Evolutionary conservation across 2,888 invertebrate species (phyloP).

Genomic region (Volucella inflata): DNA sequence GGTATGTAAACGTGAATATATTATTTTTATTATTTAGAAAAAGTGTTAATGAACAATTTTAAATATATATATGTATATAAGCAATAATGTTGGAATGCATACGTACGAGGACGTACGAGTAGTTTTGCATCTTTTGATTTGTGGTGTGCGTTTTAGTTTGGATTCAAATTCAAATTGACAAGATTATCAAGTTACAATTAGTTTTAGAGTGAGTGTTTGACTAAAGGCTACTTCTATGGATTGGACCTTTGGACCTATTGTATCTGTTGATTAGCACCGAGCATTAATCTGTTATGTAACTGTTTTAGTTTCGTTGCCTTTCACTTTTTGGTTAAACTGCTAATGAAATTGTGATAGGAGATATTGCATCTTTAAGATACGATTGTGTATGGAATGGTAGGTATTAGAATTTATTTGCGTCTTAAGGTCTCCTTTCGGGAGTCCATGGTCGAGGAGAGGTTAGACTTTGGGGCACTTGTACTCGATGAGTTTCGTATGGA

Average conservation of each 20-base stretch:
- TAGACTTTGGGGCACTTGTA: conserved; percentile 80
- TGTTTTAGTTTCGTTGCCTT: conserved; percentile 32
- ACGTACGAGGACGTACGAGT: too few species aligned
- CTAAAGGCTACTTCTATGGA: conserved; percentile 38
- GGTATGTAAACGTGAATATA: too few species aligned
- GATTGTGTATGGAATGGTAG: background rate
- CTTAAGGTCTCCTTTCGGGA: conserved; percentile 62
- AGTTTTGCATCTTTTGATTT: too few species aligned
- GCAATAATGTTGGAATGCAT: too few species aligned
- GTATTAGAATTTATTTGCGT: conserved; percentile 49
- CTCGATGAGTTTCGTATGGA: conserved; percentile 80
- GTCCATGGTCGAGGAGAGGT: conserved; percentile 79
- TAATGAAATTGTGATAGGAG: conserved; percentile 18
- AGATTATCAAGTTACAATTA: conserved; percentile 64
- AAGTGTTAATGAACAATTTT: too few species aligned
- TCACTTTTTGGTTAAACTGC: conserved; percentile 65
- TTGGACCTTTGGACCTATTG: too few species aligned
- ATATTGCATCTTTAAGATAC: background rate
- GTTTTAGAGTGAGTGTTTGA: conserved; percentile 45
- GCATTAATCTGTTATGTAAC: conserved; percentile 31
- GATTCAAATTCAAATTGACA: conserved; percentile 21
- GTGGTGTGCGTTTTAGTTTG: too few species aligned
- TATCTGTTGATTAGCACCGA: conserved; percentile 64
- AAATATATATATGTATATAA: too few species aligned
- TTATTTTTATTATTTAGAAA: too few species aligned